Evolutionary conservation across 2,797 vertebrate genomes (phyloP), one percentile per base, ranked within the genome.

Genomic region (Kryptopterus vitreolus): DNA sequence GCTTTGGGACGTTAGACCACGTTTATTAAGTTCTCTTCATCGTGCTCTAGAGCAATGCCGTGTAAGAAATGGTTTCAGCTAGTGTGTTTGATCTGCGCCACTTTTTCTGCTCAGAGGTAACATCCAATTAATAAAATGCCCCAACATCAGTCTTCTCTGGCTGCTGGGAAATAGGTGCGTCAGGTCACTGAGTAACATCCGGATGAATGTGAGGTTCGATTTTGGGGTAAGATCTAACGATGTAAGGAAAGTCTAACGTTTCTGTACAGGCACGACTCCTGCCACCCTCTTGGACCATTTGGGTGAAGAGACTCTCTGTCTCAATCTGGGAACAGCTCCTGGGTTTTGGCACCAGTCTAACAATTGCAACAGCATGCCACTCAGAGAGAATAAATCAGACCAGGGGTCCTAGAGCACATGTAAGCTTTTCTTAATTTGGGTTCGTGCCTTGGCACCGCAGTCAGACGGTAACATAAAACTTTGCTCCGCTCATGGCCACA

Each of bases 401-500:
- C 31, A 72, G 53, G 52, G 22, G 20, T 57, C 38, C 10, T 35
- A 55, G 31, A 9, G 52, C 31, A 72, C 22, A 33, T 35, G 29
- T 38, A 12, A 72, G 55, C n/a, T 74, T 74, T 74, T 74, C 53
- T 58, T 59, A 58, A 74, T 58, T 58, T 74, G n/a, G 71, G 15
- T 43, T 38, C 13, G 13, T 43, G n/a, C 13, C 35, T 74, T 74
- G 55, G 53, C 33, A 58, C 15, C 0, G 2, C 26, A 38, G 72
- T 74, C 33, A 46, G n/a, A 59, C 15, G 13, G 72, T 29, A 74
- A 74, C 35, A 59, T 46, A 43, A 29, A 59, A 43, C 55, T 7
- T 43, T 74, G 13, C 33, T 74, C 59, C 29, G 55, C 55, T 12
- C 2, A 59, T 3, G 38, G 72, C 57, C 72, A 74, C 55, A 59